phyloP scores from a whole-genome alignment of 2,888 invertebrate genomes.

The Piscicola geometra region DNA sequence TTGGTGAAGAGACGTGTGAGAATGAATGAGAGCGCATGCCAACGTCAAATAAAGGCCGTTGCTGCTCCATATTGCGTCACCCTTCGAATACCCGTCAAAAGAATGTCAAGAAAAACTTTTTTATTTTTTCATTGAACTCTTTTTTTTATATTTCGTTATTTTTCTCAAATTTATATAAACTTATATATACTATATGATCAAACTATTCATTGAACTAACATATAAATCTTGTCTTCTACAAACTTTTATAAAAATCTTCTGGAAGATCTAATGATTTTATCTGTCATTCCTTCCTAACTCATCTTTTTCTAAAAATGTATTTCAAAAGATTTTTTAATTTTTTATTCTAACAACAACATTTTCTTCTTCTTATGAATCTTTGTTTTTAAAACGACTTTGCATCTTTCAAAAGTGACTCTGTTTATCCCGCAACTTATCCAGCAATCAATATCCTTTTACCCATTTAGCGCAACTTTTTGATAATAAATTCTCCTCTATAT shows the following conservation, averaged over 20 bases:
- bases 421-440: too few relatives aligned
- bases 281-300: neutral
- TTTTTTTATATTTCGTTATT: neutral
- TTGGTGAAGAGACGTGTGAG: slow-evolving; percentile 1
- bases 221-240: neutral
- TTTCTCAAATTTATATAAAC: too few relatives aligned
- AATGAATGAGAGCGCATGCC: slow-evolving; percentile 14
- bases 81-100: neutral
- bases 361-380: too few relatives aligned
- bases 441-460: too few relatives aligned
- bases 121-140: neutral
- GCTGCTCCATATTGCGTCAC: slow-evolving; percentile 5
- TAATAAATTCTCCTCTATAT: too few relatives aligned
- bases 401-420: too few relatives aligned
- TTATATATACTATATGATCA: too few relatives aligned
- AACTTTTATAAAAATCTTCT: neutral
- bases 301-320: neutral
- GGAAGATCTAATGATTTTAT: too few relatives aligned
- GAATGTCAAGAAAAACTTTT: neutral
- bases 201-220: too few relatives aligned
- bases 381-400: too few relatives aligned
- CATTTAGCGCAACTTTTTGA: too few relatives aligned
- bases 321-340: neutral
- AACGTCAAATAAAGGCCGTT: slow-evolving; percentile 14
- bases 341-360: too few relatives aligned